These are phyloP conservation scores for Motacilla alba DNA, from an alignment of 2,113 vertebrate genomes.

Conservation along the genomic window DNA sequence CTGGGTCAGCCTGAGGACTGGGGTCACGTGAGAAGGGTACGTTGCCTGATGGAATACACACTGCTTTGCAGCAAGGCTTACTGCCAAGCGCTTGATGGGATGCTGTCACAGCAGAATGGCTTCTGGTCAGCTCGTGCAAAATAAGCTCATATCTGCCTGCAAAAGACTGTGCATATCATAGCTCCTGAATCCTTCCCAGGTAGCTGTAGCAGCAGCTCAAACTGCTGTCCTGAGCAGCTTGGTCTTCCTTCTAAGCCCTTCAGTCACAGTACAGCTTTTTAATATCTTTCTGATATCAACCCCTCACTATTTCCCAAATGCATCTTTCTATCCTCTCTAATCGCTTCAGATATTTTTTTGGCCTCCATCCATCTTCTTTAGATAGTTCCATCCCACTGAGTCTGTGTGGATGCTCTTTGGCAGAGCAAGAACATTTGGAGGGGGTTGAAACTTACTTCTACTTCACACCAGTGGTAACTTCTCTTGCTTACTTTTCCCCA, in stretches of 20 bases:
- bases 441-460: not conserved
- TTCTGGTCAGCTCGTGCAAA: conserved; percentile 27
- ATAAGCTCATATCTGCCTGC: conserved; percentile 53
- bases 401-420: not conserved
- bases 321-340: not conserved
- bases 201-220: not conserved
- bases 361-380: not conserved
- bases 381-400: not conserved
- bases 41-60: not conserved
- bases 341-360: not conserved
- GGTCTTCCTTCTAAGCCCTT: not conserved
- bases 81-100: not conserved
- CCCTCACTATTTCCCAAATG: not conserved
- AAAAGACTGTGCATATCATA: conserved; percentile 23
- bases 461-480: not conserved
- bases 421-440: not conserved
- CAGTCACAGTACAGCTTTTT: not conserved
- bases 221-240: not conserved
- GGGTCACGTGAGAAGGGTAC: not conserved
- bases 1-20: conserved; percentile 38
- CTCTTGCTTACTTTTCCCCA: not conserved
- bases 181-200: not conserved
- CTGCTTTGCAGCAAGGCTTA: conserved; percentile 42
- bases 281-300: not conserved
- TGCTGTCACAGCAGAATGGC: conserved; percentile 18